A percentile compares a stretch with the other conserved stretches of the same genome.
These are phyloP conservation scores for Platysternon megacephalum DNA, from an alignment of 2,113 vertebrate species.

Conservation along the genomic window DNA sequence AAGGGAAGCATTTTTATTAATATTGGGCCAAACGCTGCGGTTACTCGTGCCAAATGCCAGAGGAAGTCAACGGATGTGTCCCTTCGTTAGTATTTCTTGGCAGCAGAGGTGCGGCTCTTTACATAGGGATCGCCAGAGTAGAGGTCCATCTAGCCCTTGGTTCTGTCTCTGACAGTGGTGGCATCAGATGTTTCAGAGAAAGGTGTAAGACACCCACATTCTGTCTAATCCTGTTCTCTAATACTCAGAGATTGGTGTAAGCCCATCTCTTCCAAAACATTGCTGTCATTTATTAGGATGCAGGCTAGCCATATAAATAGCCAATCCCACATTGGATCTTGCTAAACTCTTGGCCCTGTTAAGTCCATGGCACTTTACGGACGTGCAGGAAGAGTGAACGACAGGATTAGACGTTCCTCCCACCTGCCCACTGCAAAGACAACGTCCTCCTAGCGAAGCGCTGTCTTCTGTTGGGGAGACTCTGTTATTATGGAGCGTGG, in stretches of 20 bases:
- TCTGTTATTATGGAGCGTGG: neutral
- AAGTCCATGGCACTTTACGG: neutral
- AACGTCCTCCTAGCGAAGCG: fast-evolving
- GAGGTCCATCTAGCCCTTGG: neutral
- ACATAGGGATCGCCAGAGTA: neutral
- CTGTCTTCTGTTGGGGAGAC: neutral
- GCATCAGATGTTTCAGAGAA: neutral
- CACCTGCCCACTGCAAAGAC: no score
- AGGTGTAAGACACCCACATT: no score
- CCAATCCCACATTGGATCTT: neutral
- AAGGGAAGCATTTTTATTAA: neutral
- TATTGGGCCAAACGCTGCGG: neutral
- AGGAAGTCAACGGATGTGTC: no score
- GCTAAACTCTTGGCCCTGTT: neutral
- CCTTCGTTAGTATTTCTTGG: neutral
- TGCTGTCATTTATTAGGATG: neutral
- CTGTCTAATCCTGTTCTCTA: neutral
- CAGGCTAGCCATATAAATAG: neutral
- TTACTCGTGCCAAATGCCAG: no score
- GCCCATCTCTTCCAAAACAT: neutral
- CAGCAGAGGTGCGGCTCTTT: neutral
- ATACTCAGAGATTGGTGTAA: neutral
- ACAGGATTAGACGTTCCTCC: fast-evolving
- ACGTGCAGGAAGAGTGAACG: neutral
- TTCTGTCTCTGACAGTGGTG: neutral